Conservation (phyloP, 2,797 vertebrate species). For the Delichon dasypus region DNA sequence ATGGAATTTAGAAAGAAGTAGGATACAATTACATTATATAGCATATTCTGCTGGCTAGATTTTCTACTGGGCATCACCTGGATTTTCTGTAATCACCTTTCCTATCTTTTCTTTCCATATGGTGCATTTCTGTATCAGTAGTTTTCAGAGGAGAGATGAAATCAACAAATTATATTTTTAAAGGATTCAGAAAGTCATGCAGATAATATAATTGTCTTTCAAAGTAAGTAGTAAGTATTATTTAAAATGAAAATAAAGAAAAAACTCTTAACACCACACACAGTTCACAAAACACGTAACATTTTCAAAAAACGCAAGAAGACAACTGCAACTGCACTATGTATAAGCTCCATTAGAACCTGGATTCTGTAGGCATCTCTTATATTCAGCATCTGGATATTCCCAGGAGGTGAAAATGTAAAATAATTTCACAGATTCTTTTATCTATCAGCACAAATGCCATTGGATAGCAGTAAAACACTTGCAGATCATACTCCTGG, state of each 20-base stretch:
- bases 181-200: background rate
- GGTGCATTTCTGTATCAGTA: background rate
- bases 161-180: background rate
- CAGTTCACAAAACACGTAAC: background rate
- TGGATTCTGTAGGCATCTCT: slow-evolving; percentile 35
- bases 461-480: slow-evolving; percentile 19
- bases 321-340: background rate
- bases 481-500: slow-evolving; percentile 13
- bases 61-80: background rate
- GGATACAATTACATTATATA: background rate
- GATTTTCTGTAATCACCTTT: slow-evolving; percentile 5
- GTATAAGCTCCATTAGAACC: slow-evolving; percentile 15
- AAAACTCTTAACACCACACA: background rate
- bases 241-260: background rate
- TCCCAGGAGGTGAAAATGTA: slow-evolving; percentile 46
- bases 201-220: background rate
- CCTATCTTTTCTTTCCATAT: background rate
- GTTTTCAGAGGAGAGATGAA: background rate
- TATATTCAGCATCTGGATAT: background rate
- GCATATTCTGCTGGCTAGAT: background rate
- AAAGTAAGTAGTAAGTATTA: background rate
- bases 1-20: slow-evolving; percentile 1
- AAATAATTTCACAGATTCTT: slow-evolving; percentile 40
- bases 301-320: background rate
- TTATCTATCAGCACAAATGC: slow-evolving; percentile 42